Percentiles rank a stretch among this genome's conserved stretches.
Evolutionary conservation across 2,113 vertebrate species (phyloP).

Genomic region (Solea solea): DNA sequence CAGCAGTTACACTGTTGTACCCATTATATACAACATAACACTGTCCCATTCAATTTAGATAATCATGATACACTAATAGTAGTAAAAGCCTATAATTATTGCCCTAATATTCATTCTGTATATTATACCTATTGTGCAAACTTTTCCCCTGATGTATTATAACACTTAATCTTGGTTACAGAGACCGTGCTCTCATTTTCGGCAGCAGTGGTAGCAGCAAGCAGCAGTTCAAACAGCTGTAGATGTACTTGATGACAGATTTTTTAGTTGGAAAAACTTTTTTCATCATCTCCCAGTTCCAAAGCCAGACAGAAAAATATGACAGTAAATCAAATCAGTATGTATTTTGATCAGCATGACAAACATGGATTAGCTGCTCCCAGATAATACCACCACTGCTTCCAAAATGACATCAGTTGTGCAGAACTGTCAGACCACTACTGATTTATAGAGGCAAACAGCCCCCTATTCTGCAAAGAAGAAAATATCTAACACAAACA

Average conservation of each 20-base stretch:
- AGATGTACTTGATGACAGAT: background rate
- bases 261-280: background rate
- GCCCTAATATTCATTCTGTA: too few species aligned
- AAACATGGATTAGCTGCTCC: background rate
- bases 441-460: background rate
- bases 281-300: background rate
- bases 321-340: background rate
- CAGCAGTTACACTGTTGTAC: too few species aligned
- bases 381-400: background rate
- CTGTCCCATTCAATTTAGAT: too few species aligned
- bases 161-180: background rate
- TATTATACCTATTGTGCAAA: too few species aligned
- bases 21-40: too few species aligned
- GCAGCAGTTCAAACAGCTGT: background rate
- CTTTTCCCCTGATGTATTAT: background rate
- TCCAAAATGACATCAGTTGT: background rate
- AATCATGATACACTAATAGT: too few species aligned
- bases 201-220: background rate
- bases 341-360: background rate
- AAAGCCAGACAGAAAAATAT: background rate
- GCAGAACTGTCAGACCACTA: background rate
- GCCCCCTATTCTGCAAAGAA: background rate
- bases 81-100: too few species aligned
- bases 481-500: background rate
- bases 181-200: background rate